Base-by-base conservation (phyloP, 2,888 invertebrate genomes). In the Eristalinus aeneus region DNA sequence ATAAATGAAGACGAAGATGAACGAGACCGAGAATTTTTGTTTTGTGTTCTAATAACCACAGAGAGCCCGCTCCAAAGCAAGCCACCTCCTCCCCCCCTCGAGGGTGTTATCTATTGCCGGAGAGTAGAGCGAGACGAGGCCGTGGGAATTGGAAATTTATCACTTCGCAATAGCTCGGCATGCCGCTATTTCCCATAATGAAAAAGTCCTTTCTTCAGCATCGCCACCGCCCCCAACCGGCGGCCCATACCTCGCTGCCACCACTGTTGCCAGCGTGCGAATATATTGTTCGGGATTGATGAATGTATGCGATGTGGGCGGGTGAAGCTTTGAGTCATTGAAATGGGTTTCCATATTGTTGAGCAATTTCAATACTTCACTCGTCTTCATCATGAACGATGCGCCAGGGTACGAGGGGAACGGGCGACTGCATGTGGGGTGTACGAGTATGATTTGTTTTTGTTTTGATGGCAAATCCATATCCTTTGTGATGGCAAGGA, bases 121-220 rank as follows among this genome's bases (percentile, higher is more conserved):
- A 27, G 23, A n/a, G 46, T n/a, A 20, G 46, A 46, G 8, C 16
- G 46, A 46, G 46, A 1, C 46, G 46, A 16, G 73, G 34, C 34
- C 53, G 65, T 77, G 80, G 64, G 72, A 79, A 73, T 73, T 72
- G 72, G 20, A 81, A 80, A 77, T 85, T 73, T 81, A 80, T 85
- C 76, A 80, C 80, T 76, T 69, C 67, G 54, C 76, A 65, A 58
- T 72, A 32, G 34, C 31, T 72, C 53, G 56, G 61, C 23, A 76
- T 39, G 73, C 72, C 54, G 53, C 64, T 54, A 39, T 80, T 80
- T 74, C 22, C 36, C 71, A 56, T 80, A 74, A 64, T 80, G 79
- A 80, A 80, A 80, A 80, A 79, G 65, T 72, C 32, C 53, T 46
- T 46, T 46, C 46, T 46, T 46, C 46, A 16, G 16, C 46, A 46